phyloP scores from a whole-genome alignment of 2,797 vertebrate genomes.

The Dendrocincla tyrannina region DNA sequence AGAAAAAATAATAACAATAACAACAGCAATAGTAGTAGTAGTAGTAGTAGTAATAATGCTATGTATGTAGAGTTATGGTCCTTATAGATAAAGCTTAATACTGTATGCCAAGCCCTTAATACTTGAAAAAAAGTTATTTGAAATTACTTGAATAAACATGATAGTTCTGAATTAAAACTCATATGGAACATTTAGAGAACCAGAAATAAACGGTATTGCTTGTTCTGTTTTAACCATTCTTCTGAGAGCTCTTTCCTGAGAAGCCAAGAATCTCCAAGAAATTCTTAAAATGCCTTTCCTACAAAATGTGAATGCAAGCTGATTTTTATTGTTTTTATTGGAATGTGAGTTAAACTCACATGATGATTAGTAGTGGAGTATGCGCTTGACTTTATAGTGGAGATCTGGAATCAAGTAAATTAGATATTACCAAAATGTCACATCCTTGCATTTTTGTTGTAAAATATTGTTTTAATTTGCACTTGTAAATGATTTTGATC shows the following conservation, averaged over 20 bases:
- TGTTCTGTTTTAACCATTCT: background rate
- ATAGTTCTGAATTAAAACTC: background rate
- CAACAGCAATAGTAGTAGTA: background rate
- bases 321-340: background rate
- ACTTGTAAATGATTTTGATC: background rate
- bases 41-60: background rate
- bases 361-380: background rate
- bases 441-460: background rate
- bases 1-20: background rate
- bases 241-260: background rate
- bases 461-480: background rate
- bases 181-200: background rate
- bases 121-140: background rate
- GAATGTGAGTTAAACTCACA: background rate
- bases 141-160: background rate
- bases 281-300: background rate
- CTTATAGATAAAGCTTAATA: background rate
- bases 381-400: background rate
- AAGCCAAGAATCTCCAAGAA: background rate
- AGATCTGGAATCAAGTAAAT: background rate
- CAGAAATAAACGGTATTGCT: background rate
- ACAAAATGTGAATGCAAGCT: background rate
- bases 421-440: background rate
- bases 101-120: background rate
- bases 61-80: background rate